Evolutionary conservation across 1,140 invertebrate genomes (phyloP).

Genomic region (Helicoverpa zea): DNA sequence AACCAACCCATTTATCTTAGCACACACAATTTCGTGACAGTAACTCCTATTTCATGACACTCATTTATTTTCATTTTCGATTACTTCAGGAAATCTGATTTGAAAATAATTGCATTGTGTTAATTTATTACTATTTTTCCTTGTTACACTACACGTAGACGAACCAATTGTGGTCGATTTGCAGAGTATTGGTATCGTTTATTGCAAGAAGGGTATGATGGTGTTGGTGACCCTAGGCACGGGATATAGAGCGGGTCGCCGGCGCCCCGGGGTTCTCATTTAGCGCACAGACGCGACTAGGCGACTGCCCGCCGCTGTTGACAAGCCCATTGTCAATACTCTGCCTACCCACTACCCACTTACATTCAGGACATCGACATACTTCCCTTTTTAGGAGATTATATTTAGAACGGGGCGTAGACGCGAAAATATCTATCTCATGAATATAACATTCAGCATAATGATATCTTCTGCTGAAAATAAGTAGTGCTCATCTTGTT

Average conservation of each 20-base stretch:
- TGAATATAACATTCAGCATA: slow-evolving; percentile 19
- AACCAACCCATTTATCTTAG: too few species aligned
- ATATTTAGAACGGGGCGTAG: slow-evolving; percentile 38
- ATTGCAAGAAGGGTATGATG: not conserved
- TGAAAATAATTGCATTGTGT: not conserved
- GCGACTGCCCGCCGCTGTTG: slow-evolving; percentile 56
- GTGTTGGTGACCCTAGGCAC: slow-evolving; percentile 46
- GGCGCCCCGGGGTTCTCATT: slow-evolving; percentile 59
- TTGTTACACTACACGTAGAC: not conserved
- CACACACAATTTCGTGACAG: too few species aligned
- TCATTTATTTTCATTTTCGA: not conserved
- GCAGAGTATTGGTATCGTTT: not conserved
- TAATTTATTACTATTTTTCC: not conserved
- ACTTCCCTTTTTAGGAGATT: slow-evolving; percentile 38
- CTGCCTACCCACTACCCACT: slow-evolving; percentile 23
- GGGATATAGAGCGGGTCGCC: slow-evolving; percentile 50
- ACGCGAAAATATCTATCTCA: slow-evolving; percentile 21
- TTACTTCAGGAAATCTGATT: not conserved
- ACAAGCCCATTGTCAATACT: slow-evolving; percentile 56
- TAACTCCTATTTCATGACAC: too few species aligned
- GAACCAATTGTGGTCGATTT: not conserved
- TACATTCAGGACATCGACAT: slow-evolving; percentile 41
- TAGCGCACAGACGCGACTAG: slow-evolving; percentile 54
- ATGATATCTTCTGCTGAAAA: slow-evolving; percentile 25
- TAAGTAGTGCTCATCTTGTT: not conserved